These are phyloP conservation scores for Cyrtorhinus lividipennis DNA, from an alignment of 1,140 invertebrate species.

Conservation along the genomic window DNA sequence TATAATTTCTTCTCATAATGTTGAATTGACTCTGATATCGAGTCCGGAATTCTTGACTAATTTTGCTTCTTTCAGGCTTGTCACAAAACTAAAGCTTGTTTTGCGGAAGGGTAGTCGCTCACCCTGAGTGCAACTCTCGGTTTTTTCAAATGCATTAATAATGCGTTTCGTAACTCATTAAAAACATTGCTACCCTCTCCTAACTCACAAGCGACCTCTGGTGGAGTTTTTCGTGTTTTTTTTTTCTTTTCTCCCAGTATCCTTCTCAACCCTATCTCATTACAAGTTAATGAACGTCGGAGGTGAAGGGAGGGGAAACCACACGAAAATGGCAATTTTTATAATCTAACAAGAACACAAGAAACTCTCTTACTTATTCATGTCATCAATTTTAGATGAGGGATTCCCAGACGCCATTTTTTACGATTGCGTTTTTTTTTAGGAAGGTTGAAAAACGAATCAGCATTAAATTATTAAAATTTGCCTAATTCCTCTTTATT, in stretches of 20 bases:
- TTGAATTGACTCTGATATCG: too few species aligned
- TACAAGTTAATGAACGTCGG: background rate
- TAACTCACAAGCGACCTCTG: too few species aligned
- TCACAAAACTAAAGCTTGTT: too few species aligned
- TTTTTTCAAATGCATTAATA: background rate
- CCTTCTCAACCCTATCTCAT: background rate
- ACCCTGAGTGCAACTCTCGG: background rate
- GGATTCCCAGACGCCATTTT: background rate
- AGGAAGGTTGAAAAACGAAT: background rate
- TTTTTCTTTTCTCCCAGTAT: too few species aligned
- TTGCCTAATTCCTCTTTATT: too few species aligned
- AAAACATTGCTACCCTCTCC: background rate
- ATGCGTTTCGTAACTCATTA: background rate
- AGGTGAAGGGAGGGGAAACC: background rate
- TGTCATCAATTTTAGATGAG: background rate
- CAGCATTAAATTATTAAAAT: background rate
- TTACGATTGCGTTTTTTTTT: background rate
- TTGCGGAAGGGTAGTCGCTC: too few species aligned
- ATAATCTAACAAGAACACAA: background rate
- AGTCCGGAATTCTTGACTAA: too few species aligned
- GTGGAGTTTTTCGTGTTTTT: background rate
- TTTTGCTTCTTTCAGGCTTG: too few species aligned
- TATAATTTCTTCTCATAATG: too few species aligned
- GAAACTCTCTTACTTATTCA: background rate
- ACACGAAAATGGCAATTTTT: background rate